Evolutionary conservation across 2,113 vertebrate species (phyloP).

Genomic region (Caretta caretta): DNA sequence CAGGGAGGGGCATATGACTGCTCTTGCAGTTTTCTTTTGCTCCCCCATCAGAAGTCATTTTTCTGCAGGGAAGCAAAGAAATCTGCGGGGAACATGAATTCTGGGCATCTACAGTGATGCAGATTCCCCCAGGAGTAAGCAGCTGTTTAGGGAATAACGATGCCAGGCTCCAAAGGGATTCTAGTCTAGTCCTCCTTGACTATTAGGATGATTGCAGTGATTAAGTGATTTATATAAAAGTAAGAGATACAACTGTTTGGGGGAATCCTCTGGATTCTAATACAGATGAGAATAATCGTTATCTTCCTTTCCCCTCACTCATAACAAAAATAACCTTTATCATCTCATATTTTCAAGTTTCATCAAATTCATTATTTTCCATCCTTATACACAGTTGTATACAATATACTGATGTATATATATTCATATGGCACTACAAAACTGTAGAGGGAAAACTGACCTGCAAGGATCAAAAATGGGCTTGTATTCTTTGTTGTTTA

Average conservation of each 20-base stretch:
- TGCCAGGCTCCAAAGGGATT: accelerated
- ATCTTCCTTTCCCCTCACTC: not conserved
- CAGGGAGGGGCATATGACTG: too few species aligned
- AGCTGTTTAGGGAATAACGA: accelerated
- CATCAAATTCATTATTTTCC: not conserved
- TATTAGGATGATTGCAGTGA: not conserved
- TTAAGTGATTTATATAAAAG: not conserved
- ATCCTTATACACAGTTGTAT: not conserved
- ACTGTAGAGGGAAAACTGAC: not conserved
- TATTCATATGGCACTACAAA: not conserved
- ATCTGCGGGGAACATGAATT: too few species aligned
- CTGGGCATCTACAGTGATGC: too few species aligned
- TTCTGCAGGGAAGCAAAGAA: too few species aligned
- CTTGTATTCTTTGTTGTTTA: not conserved
- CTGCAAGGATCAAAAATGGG: not conserved
- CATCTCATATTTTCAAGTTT: not conserved
- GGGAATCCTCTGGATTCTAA: not conserved
- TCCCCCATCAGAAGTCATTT: too few species aligned
- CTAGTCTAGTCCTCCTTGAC: not conserved
- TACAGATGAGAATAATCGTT: not conserved
- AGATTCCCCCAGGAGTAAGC: too few species aligned
- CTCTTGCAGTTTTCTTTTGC: too few species aligned
- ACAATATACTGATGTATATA: not conserved
- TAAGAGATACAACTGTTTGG: not conserved
- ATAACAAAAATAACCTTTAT: not conserved